phyloP scores from a whole-genome alignment of 1,140 invertebrate genomes.

The Temnothorax longispinosus region DNA sequence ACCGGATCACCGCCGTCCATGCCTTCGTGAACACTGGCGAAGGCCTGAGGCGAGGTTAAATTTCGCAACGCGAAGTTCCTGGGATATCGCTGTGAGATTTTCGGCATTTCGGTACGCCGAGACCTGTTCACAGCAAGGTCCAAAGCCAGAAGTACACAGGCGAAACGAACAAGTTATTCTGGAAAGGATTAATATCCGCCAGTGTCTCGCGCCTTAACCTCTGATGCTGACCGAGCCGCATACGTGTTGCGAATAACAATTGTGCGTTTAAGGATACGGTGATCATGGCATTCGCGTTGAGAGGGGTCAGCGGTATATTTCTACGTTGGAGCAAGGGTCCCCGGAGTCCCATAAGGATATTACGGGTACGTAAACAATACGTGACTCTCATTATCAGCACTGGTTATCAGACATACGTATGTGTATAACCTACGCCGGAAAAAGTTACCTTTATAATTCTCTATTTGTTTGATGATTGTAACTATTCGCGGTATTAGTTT shows the following conservation, averaged over 20 bases:
- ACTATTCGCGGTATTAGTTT: not conserved
- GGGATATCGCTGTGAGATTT: not conserved
- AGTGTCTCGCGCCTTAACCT: not conserved
- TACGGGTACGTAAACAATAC: conserved; percentile 59
- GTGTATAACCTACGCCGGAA: not conserved
- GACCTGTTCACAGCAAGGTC: not conserved
- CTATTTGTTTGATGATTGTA: not conserved
- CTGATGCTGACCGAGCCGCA: not conserved
- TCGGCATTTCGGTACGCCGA: not conserved
- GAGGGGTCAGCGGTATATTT: conserved; percentile 60
- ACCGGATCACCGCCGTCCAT: not conserved
- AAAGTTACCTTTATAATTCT: not conserved
- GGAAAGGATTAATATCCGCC: not conserved
- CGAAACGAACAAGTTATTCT: not conserved
- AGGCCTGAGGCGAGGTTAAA: not conserved
- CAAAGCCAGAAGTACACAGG: not conserved
- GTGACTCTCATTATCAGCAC: not conserved
- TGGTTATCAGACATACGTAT: not conserved
- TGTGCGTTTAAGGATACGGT: conserved; percentile 2
- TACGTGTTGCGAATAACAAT: conserved; percentile 43
- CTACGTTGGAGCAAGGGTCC: conserved; percentile 47
- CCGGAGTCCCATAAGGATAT: conserved; percentile 51
- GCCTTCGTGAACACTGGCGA: too few relatives aligned
- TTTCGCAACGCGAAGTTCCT: not conserved
- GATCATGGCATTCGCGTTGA: conserved; percentile 73